Base-by-base conservation (phyloP, 2,113 vertebrate genomes). In the Myotis davidii region DNA sequence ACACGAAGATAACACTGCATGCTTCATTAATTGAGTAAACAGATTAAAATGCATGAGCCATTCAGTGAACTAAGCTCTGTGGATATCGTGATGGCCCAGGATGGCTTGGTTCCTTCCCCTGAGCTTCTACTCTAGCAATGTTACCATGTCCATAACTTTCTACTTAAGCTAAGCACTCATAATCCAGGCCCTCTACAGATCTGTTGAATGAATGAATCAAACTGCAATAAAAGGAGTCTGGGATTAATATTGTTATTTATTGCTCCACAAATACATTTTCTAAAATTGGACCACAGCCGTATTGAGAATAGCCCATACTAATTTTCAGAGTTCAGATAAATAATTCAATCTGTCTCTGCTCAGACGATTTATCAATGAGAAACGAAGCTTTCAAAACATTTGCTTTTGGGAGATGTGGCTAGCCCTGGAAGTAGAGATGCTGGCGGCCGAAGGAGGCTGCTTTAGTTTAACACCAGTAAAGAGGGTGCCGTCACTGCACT, bases 361-460 rank as follows among this genome's bases (percentile, higher is more conserved):
- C 87, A 97, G 96, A 98, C 11, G 32, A 98, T 98, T 97, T 97
- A 97, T 97, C 6, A 42, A 95, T 94, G 96, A 76, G 54, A 73
- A 96, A 97, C 97, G 95, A 73, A 50, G 85, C 37, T 97, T 98
- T 96, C 95, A 97, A 97, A 98, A 97, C 97, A 97, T 97, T 97
- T 98, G 96, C 97, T 95, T 89, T 85, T 94, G 95, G 98, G 97
- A 97, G 95, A 97, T 95, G 79, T 91, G 56, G 81, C 83, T 98
- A 94, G 97, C 97, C 91, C 97, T 98, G 98, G 96, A 97, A 98
- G 97, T 96, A 97, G 97, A 97, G 97, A 95, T 14, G 81, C 97
- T 97, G 97, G 97, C 94, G 98, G 97, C 89, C 86, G 37, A 64
- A 92, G 73, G 93, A 97, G 67, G 96, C 97, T 59, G 96, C 97